phyloP scores from a whole-genome alignment of 2,888 invertebrate species.

The Drosophila flavopinicola region DNA sequence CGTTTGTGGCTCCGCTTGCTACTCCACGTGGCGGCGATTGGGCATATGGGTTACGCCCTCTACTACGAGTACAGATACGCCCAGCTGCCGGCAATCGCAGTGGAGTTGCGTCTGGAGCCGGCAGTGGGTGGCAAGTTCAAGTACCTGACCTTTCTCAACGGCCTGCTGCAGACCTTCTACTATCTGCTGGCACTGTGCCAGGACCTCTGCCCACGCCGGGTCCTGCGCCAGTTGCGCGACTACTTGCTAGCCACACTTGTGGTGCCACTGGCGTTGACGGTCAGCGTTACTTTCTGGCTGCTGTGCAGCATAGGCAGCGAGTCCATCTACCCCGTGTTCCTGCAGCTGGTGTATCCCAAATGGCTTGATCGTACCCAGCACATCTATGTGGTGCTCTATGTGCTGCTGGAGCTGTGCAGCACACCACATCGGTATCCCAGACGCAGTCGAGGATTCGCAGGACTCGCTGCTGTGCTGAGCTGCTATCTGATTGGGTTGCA shows the following conservation, averaged over 20 bases:
- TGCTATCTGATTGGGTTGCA: slow-evolving; percentile 47
- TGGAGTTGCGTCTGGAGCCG: slow-evolving; percentile 22
- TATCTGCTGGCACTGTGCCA: slow-evolving; percentile 37
- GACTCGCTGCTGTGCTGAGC: slow-evolving; percentile 13
- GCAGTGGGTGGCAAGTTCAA: slow-evolving; percentile 63
- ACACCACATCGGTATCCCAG: slow-evolving; percentile 46
- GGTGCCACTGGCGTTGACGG: slow-evolving; percentile 42
- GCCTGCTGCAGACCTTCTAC: slow-evolving; percentile 45
- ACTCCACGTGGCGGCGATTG: slow-evolving; percentile 39
- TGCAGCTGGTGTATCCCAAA: slow-evolving; percentile 43
- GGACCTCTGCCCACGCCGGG: slow-evolving; percentile 17
- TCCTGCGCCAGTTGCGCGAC: slow-evolving; percentile 25
- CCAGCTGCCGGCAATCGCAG: slow-evolving; percentile 40
- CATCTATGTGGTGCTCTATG: slow-evolving; percentile 29
- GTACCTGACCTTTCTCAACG: slow-evolving; percentile 54
- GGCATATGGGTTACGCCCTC: slow-evolving; percentile 43
- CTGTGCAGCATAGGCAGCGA: slow-evolving; percentile 30
- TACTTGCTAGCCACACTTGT: slow-evolving; percentile 42
- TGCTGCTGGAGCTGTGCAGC: slow-evolving; percentile 26
- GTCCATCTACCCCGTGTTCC: slow-evolving; percentile 25
- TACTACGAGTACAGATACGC: slow-evolving; percentile 38
- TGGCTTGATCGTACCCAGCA: slow-evolving; percentile 62
- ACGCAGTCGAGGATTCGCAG: slow-evolving; percentile 4
- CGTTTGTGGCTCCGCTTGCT: slow-evolving; percentile 13
- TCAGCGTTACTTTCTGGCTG: slow-evolving; percentile 54